Base-by-base conservation (phyloP, 2,113 vertebrate species). In the Poeciliopsis prolifica region DNA sequence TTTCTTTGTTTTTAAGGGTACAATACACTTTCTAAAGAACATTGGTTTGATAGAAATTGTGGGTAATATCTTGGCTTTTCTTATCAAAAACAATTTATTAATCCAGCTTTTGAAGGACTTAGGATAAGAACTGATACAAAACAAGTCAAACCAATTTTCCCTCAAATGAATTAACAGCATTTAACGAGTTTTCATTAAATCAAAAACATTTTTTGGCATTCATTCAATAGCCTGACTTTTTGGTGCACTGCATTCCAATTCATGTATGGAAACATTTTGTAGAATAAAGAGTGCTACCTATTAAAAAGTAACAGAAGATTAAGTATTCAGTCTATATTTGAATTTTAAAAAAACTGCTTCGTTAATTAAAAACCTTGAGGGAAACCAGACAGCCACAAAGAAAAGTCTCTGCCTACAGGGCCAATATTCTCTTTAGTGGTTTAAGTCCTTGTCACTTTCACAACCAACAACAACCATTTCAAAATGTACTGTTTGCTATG, bases 371-470 rank as follows among this genome's bases (percentile, higher is more conserved):
- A 70, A 31, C 72, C 69, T 77, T 63, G 61, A 77, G 76, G 69
- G 79, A 88, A 24, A 63, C 69, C 72, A 72, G 67, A 77, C 29
- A 58, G 61, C n/a, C n/a, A 28, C 64, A 77, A 35, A 24, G 42
- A 4, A 51, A 70, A 65, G 37, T 15, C 63, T 68, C 68, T 63
- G 61, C 35, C 65, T 33, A 66, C 71, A 63, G 48, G 48, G 72
- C 71, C 31, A 78, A 40, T 22, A 54, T 58, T 82, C 74, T 68
- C 72, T 42, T 15, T 33, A 51, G 58, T 37, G 58, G 72, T 79
- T 89, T 75, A 86, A 85, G 26, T 86, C 81, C 77, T 67, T 80
- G 82, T 83, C 78, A 89, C 81, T 81, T 89, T 81, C 77, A 61
- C 78, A 75, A 68, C 66, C 66, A 85, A 87, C 61, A 79, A 70